Evolutionary conservation across 2,888 invertebrate species (phyloP), one percentile per base, ranked within the genome.

Genomic region (Macrophya alboannulata): DNA sequence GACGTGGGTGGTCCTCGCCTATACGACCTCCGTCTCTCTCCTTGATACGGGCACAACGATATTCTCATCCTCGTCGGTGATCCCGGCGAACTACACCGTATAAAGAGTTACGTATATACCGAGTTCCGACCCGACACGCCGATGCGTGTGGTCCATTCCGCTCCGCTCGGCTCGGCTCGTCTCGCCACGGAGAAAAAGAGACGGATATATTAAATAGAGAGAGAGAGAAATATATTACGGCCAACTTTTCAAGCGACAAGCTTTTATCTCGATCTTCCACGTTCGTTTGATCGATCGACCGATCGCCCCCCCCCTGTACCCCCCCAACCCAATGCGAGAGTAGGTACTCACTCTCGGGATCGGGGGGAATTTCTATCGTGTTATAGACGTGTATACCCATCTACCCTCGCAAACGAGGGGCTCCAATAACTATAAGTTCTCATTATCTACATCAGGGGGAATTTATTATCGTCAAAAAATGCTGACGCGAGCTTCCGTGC

Each of bases 1-100:
- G 88, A 91, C 92, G 92, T 92, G 93, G 92, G 92, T 93, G 93
- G 93, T 90, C 92, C 84, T 85, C 84, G 86, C 85, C 83, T 65
- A 21, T 62, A 81, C 12, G 81, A 62, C 43, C 68, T n/a, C 17
- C 37, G 68, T 83, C 83, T 37, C 68, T 48, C 48, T 84, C 85
- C 37, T 59, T 45, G 82, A 77, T 40, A 12, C 37, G 12, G 37
- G 43, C 10, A 25, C 85, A 37, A 9, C 85, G 55, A 40, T 81
- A 21, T 12, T 51, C 40, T 55, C 25, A 45, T 85, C 85, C 37
- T 37, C 15, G 79, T 62, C 48, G n/a, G 37, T 85, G 85, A 84
- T 85, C 77, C 85, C 68, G 77, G 77, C 76, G 65, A 85, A 81
- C 79, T 85, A 85, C 85, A 85, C 85, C 77, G 85, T 81, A 85